Base-by-base conservation (phyloP, 2,888 invertebrate species). In the Ennomos fuscantarius region DNA sequence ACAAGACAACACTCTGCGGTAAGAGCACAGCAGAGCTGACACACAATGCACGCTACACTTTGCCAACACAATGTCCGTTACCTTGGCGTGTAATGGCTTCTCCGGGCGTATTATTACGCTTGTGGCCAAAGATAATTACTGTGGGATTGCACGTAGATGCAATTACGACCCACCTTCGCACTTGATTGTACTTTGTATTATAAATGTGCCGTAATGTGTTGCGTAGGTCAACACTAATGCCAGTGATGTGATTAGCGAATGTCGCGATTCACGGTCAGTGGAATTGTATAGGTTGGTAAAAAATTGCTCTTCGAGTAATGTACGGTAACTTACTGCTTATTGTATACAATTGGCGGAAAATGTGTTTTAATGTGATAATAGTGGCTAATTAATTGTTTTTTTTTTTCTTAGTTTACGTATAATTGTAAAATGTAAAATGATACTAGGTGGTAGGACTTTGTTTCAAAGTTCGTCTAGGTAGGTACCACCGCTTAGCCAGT, bases 141-240 rank as follows among this genome's bases (percentile, higher is more conserved):
- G 74, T 76, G 74, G 79, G 79, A 86, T 85, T 87, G 86, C 83
- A 85, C 76, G 81, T 79, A 84, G 76, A 84, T 82, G 82, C 83
- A 83, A 87, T 88, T 86, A 84, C 68, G 58, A 63, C 59, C 67
- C 66, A 72, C 71, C 75, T 76, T 68, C 64, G 66, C 62, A 56
- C 60, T 58, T 62, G 67, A 73, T 74, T 76, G 73, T 76, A 65
- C 61, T 57, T 57, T 71, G 66, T 69, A 73, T 50, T 45, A 41
- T 48, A 55, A 33, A 55, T 48, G 36, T 44, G 34, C 39, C 11
- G 8, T 40, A 52, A 34, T 40, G 41, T 39, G 35, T 11, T 44
- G 39, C 43, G 47, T 33, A 46, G 53, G 37, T 45, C 39, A 53
- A n/a, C n/a, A 34, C 10, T 44, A 47, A 37, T 39, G 46, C n/a